Percentiles rank a stretch among this genome's conserved stretches.
These are phyloP conservation scores for Carterocephalus palaemon DNA, from an alignment of 2,888 invertebrate genomes.

Conservation along the genomic window DNA sequence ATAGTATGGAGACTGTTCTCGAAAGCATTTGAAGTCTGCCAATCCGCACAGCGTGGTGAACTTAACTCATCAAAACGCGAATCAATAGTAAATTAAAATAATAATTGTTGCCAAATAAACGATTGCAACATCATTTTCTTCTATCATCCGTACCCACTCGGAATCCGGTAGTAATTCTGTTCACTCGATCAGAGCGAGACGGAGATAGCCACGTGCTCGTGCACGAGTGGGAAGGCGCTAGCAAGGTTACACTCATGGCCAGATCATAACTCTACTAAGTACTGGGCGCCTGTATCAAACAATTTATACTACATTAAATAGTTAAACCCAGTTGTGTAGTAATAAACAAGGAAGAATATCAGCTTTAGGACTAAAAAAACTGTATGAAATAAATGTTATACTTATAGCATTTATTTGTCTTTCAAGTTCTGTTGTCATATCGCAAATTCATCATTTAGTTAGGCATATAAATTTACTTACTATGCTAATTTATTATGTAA, in stretches of 20 bases:
- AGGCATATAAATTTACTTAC: no score
- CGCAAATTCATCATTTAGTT: no score
- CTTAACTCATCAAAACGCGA: no score
- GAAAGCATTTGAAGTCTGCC: no score
- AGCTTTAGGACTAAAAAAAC: not conserved
- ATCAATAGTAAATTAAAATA: no score
- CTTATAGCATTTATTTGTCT: no score
- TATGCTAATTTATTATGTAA: no score
- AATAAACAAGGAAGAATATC: conserved; percentile 5
- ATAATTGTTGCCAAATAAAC: not conserved
- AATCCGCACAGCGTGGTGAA: no score
- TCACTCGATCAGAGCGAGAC: conserved; percentile 46
- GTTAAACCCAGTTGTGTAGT: conserved; percentile 11
- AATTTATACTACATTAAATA: conserved; percentile 28
- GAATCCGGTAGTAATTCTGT: conserved; percentile 65
- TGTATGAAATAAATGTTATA: not conserved
- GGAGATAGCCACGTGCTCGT: conserved; percentile 30
- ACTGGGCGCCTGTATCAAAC: conserved; percentile 31
- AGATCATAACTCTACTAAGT: conserved; percentile 44
- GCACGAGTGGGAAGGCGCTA: conserved; percentile 50
- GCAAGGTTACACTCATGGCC: conserved; percentile 72
- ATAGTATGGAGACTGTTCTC: no score
- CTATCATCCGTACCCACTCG: conserved; percentile 37
- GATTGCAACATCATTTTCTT: conserved; percentile 23
- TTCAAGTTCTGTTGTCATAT: no score